Evolutionary conservation across 2,113 vertebrate species (phyloP).

Genomic region (Nerophis lumbriciformis): DNA sequence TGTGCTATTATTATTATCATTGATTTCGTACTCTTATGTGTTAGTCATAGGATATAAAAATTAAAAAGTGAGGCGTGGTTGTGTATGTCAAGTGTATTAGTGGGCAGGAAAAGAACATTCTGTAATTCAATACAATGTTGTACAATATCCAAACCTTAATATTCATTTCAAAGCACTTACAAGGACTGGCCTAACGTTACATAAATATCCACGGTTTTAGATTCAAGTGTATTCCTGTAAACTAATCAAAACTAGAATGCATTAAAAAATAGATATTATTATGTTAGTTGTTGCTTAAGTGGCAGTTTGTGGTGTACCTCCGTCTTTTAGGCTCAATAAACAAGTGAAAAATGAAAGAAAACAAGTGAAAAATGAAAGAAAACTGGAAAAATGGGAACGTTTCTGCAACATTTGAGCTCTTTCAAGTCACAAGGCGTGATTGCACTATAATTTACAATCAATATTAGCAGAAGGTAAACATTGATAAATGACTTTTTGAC

Average conservation of each 20-base stretch:
- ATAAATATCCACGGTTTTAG: neutral
- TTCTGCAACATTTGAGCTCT: too few relatives aligned
- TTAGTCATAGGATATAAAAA: slow-evolving; percentile 43
- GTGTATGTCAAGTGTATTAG: slow-evolving; percentile 35
- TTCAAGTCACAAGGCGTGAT: slow-evolving; percentile 31
- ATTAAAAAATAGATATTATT: neutral
- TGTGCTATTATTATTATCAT: slow-evolving; percentile 19
- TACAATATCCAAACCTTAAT: slow-evolving; percentile 22
- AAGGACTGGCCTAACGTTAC: neutral
- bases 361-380: neutral
- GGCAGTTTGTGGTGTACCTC: neutral
- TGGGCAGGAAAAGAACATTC: slow-evolving; percentile 18
- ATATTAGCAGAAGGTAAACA: slow-evolving; percentile 7
- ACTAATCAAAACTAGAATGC: neutral
- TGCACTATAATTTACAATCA: slow-evolving; percentile 33
- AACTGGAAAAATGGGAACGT: neutral
- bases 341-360: neutral
- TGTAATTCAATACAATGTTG: slow-evolving; percentile 24
- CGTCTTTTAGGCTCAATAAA: neutral
- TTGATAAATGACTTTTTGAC: neutral
- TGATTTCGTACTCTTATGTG: slow-evolving; percentile 32
- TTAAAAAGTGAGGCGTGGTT: slow-evolving; percentile 35
- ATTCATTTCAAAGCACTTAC: slow-evolving; percentile 8
- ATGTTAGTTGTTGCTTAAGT: neutral
- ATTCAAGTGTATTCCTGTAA: neutral